phyloP scores from a whole-genome alignment of 2,797 vertebrate genomes.

The Lagocephalus sceleratus region DNA sequence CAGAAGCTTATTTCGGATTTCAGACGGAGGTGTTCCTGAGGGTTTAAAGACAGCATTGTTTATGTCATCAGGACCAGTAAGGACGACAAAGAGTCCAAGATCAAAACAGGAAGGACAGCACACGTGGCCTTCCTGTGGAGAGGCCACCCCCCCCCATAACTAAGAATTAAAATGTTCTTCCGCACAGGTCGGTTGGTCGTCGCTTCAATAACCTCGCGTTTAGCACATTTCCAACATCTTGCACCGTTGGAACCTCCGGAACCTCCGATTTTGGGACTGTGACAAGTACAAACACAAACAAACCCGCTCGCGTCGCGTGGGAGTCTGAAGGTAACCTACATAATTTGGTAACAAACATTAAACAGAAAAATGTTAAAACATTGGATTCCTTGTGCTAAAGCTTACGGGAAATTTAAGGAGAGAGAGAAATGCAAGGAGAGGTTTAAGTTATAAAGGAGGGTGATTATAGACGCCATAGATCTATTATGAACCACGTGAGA shows the following conservation, averaged over 20 bases:
- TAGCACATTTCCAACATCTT: not conserved
- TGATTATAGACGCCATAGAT: constrained; percentile 2
- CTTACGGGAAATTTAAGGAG: constrained; percentile 20
- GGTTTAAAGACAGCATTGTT: constrained; percentile 35
- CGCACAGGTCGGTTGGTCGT: not conserved
- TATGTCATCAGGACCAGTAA: constrained; percentile 14
- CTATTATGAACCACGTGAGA: constrained; percentile 38
- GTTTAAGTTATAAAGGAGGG: not conserved
- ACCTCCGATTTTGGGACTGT: not conserved
- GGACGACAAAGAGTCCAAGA: constrained; percentile 14
- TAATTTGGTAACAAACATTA: constrained; percentile 48
- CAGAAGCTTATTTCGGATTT: constrained; percentile 24
- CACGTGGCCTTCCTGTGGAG: too few relatives aligned
- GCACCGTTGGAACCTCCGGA: too few relatives aligned
- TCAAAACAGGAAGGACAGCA: constrained; percentile 10
- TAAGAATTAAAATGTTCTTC: too few relatives aligned
- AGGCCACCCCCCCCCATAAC: too few relatives aligned
- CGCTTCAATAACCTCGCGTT: constrained; percentile 15
- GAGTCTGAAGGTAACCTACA: constrained; percentile 15
- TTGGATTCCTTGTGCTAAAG: constrained; percentile 32
- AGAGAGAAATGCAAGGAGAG: not conserved
- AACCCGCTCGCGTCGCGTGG: constrained; percentile 5
- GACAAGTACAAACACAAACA: constrained; percentile 10
- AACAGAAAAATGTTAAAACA: constrained; percentile 29
- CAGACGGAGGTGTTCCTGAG: constrained; percentile 49